phyloP scores from a whole-genome alignment of 2,113 vertebrate species.

The Eptatretus burgeri region DNA sequence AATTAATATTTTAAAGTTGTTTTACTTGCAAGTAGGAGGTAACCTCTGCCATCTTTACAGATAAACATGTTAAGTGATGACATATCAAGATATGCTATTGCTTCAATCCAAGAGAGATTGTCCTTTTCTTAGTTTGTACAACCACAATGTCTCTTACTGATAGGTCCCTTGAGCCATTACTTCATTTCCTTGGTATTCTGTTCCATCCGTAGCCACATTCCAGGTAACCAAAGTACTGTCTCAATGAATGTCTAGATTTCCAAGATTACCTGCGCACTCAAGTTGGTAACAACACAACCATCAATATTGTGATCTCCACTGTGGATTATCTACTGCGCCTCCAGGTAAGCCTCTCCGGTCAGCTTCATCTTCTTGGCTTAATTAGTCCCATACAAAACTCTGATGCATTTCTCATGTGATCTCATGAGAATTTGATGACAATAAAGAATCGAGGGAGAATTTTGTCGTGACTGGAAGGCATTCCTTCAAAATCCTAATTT shows the following conservation, averaged over 20 bases:
- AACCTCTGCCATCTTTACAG: too few relatives aligned
- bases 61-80: too few relatives aligned
- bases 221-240: not conserved
- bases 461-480: too few relatives aligned
- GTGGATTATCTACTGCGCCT: conserved; percentile 69
- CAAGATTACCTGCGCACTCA: conserved; percentile 75
- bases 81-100: too few relatives aligned
- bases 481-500: too few relatives aligned
- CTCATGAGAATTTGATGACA: too few relatives aligned
- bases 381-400: too few relatives aligned
- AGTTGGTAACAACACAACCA: conserved; percentile 67
- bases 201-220: not conserved
- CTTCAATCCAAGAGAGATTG: not conserved
- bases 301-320: conserved; percentile 78
- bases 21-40: too few relatives aligned
- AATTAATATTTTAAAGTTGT: too few relatives aligned
- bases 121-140: not conserved
- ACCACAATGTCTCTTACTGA: not conserved
- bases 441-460: too few relatives aligned
- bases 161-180: not conserved
- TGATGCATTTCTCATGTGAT: too few relatives aligned
- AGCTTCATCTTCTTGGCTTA: not conserved
- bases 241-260: conserved; percentile 33
- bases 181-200: not conserved
- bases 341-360: conserved; percentile 24